These are phyloP conservation scores for Cairina moschata DNA, from an alignment of 2,113 vertebrate species.

Conservation along the genomic window DNA sequence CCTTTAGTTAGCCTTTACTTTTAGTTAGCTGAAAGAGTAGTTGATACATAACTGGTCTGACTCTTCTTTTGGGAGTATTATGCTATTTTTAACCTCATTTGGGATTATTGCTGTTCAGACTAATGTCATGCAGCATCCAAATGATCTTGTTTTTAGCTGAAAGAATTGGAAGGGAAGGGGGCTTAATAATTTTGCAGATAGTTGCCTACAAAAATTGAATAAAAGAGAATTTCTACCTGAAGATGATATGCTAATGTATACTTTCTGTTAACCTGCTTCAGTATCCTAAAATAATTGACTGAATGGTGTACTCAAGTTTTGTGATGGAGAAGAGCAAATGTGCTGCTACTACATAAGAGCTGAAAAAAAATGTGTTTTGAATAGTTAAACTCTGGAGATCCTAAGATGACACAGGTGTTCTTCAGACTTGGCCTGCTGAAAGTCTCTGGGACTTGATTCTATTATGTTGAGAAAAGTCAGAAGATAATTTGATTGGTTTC, in stretches of 20 bases:
- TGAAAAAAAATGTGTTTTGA: not conserved
- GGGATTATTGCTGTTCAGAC: not conserved
- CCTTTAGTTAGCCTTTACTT: not conserved
- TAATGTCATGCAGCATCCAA: not conserved
- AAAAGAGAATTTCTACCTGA: not conserved
- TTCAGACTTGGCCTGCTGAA: not conserved
- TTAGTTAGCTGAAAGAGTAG: not conserved
- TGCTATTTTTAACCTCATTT: not conserved
- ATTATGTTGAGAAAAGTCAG: not conserved
- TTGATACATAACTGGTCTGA: not conserved
- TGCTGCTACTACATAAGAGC: not conserved
- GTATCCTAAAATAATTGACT: not conserved
- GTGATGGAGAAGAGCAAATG: not conserved
- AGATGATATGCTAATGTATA: not conserved
- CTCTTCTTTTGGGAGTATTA: not conserved
- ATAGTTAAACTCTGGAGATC: not conserved
- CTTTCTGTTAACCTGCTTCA: not conserved
- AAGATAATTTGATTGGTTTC: not conserved
- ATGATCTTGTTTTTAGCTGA: not conserved
- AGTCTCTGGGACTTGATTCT: not conserved
- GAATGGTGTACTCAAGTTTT: not conserved
- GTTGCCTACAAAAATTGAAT: not conserved
- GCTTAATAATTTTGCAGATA: not conserved
- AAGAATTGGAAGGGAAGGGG: not conserved
- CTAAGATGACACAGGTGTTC: not conserved